Conservation (phyloP, 2,888 invertebrate species). For the Strigamia maritima region DNA sequence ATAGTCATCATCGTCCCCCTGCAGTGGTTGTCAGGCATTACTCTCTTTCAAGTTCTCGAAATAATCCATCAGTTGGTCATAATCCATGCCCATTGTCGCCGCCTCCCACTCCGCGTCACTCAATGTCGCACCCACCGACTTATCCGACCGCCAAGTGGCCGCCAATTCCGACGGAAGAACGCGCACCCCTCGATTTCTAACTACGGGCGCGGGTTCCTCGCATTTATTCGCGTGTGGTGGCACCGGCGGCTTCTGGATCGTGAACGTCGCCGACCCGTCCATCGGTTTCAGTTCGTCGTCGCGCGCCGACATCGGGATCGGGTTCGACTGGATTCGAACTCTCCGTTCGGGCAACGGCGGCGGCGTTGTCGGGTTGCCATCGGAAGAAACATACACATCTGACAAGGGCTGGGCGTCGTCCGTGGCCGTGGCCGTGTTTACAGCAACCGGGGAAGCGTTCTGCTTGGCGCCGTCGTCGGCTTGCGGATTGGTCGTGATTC, state of each 20-base stretch:
- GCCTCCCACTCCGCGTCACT: slow-evolving; percentile 43
- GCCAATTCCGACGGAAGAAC: not conserved
- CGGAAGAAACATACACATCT: not conserved
- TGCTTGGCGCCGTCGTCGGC: not conserved
- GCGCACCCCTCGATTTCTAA: not conserved
- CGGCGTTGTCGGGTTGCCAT: not conserved
- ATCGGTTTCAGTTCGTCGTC: slow-evolving; percentile 40
- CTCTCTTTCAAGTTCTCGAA: slow-evolving; percentile 95
- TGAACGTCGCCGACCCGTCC: slow-evolving; percentile 39
- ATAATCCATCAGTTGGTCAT: slow-evolving; percentile 96
- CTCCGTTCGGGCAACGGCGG: slow-evolving; percentile 31
- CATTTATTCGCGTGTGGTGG: slow-evolving; percentile 42
- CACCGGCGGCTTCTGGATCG: slow-evolving; percentile 41
- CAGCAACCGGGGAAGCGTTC: not conserved
- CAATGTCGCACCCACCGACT: slow-evolving; percentile 34
- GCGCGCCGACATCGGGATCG: slow-evolving; percentile 41
- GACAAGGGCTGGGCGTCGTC: slow-evolving; percentile 25
- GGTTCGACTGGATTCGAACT: slow-evolving; percentile 44
- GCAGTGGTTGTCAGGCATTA: slow-evolving; percentile 53
- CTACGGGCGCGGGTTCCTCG: not conserved
- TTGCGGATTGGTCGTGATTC: slow-evolving; percentile 52
- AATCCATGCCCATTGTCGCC: slow-evolving; percentile 75
- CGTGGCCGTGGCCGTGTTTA: not conserved
- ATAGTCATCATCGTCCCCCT: not conserved
- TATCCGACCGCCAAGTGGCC: not conserved